Conservation (phyloP, 2,888 invertebrate species). For the Fabriciana adippe region DNA sequence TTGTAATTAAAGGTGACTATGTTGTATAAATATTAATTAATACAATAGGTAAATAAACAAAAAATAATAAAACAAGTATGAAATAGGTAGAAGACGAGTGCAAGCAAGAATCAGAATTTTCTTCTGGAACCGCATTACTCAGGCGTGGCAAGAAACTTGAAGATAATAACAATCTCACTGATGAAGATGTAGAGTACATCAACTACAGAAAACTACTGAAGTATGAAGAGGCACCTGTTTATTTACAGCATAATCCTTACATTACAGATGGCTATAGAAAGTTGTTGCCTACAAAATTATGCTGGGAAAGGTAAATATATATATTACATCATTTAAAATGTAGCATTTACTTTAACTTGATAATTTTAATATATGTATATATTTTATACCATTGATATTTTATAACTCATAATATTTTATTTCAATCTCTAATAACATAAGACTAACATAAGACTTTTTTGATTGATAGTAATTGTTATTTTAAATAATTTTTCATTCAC, state of each 20-base stretch:
- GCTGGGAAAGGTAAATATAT: slow-evolving; percentile 89
- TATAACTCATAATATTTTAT: too few relatives aligned
- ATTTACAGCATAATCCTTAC: slow-evolving; percentile 93
- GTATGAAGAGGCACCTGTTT: slow-evolving; percentile 88
- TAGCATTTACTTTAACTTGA: slow-evolving; percentile 25
- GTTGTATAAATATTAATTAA: background rate
- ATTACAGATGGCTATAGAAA: slow-evolving; percentile 93
- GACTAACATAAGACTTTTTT: background rate
- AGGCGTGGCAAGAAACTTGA: slow-evolving; percentile 69
- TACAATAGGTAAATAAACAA: background rate
- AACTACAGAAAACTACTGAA: slow-evolving; percentile 73
- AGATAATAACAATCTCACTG: slow-evolving; percentile 75
- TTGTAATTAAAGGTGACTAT: background rate
- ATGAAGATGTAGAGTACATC: slow-evolving; percentile 75
- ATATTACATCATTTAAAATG: slow-evolving; percentile 2
- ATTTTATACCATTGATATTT: too few relatives aligned
- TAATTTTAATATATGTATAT: too few relatives aligned
- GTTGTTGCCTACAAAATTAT: slow-evolving; percentile 83
- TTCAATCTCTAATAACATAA: background rate
- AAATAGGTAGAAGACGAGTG: slow-evolving; percentile 62
- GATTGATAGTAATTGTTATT: background rate
- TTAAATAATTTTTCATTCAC: background rate
- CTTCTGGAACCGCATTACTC: slow-evolving; percentile 56
- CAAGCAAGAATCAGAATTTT: slow-evolving; percentile 55
- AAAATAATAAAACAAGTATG: slow-evolving; percentile 12